Base-by-base conservation (phyloP, 2,113 vertebrate species). In the Shinisaurus crocodilurus region DNA sequence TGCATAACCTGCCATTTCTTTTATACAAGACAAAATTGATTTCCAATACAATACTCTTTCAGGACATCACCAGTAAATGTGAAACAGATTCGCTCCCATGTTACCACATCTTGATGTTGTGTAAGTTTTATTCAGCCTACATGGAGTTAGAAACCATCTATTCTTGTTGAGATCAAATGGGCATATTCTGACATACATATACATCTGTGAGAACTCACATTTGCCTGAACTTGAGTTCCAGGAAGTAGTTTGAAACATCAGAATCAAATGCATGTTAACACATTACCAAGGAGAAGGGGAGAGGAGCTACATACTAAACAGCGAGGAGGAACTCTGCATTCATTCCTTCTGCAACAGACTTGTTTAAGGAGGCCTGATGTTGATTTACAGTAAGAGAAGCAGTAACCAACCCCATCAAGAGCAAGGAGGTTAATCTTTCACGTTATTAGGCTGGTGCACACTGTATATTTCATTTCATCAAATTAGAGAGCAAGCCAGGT, bases 321-420 rank as follows among this genome's bases (percentile, higher is more conserved):
- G 48, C 7, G 32, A 54, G 65, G 72, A 48, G 74, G 57, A 65
- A 81, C 25, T 8, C 0, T 5, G 54, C 6, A 70, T 84, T 90
- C 6, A 76, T 85, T 91, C 90, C 40, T 93, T 92, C 88, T 76
- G 86, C 90, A 40, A 74, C 70, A 88, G 86, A 1, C n/a, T 93
- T 74, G 20, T 54, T 86, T 70, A 43, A 54, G 40, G 10, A 57
- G n/a, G 63, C 90, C 79, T 76, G 90, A 88, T n/a, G 88, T 70
- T 63, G 90, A 79, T 92, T 91, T 54, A 25, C 91, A 67, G 89
- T 76, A 70, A 74, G 27, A 45, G 75, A 48, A 90, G 45, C 88
- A 91, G 91, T 90, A 93, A 81, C 90, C 25, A 67, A 67, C 40
- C 81, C 88, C 88, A 60, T 89, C 90, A 90, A 43, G 25, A 25